Evolutionary conservation across 2,113 vertebrate genomes (phyloP).

Genomic region (Todiramphus saurophagus): DNA sequence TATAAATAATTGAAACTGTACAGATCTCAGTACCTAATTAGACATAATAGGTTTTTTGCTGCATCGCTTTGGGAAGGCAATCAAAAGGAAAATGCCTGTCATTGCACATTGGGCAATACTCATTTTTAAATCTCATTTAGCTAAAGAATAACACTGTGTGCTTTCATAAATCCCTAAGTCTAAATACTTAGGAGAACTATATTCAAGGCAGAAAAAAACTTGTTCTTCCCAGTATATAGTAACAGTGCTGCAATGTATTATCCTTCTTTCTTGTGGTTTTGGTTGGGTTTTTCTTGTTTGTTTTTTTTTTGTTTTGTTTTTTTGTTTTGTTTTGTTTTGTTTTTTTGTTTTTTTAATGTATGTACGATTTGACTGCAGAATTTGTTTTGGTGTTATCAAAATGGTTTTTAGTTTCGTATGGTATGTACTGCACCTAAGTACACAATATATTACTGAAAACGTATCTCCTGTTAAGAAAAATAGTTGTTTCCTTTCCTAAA

Average conservation of each 20-base stretch:
- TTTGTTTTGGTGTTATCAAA: neutral
- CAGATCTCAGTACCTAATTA: slow-evolving; percentile 47
- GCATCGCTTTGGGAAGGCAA: neutral
- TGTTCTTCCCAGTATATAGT: neutral
- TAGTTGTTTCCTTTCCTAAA: neutral
- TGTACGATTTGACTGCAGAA: neutral
- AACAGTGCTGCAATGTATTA: neutral
- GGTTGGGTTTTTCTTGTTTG: no score
- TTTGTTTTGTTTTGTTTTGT: neutral
- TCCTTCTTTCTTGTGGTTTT: neutral
- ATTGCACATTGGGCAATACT: neutral
- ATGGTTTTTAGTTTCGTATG: neutral
- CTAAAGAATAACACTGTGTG: neutral
- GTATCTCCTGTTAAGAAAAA: neutral
- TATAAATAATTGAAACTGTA: slow-evolving; percentile 48
- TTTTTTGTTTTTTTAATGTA: no score
- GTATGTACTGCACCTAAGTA: no score
- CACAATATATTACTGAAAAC: neutral
- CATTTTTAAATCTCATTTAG: slow-evolving; percentile 12
- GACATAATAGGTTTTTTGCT: slow-evolving; percentile 10
- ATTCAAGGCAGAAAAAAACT: neutral
- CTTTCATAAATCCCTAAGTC: neutral
- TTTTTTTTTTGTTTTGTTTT: no score
- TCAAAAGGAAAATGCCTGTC: slow-evolving; percentile 12
- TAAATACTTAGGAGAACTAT: neutral